Conservation (phyloP, 2,888 invertebrate species). For the Germaria angustata region DNA sequence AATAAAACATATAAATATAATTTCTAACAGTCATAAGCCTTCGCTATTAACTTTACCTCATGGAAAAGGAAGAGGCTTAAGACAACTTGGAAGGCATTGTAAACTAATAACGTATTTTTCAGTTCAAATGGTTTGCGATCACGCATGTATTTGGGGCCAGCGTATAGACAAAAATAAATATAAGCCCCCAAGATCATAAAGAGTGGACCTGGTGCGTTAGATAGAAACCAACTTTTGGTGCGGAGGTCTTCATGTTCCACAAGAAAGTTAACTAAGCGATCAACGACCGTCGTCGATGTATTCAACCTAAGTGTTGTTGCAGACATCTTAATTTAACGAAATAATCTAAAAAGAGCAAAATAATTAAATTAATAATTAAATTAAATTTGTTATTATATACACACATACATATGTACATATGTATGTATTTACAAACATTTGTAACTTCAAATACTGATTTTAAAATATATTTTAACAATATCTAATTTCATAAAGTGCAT, state of each 20-base stretch:
- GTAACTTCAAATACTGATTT: too few relatives aligned
- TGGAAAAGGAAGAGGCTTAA: constrained; percentile 89
- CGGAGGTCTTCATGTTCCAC: constrained; percentile 80
- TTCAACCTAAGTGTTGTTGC: constrained; percentile 72
- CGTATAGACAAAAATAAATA: constrained; percentile 86
- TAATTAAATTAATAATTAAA: too few relatives aligned
- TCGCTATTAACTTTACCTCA: constrained; percentile 81
- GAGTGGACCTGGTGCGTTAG: constrained; percentile 86
- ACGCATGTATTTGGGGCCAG: constrained; percentile 94
- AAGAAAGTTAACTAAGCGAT: constrained; percentile 79
- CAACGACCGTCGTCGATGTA: constrained; percentile 77
- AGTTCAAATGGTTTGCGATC: constrained; percentile 91
- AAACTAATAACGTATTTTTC: constrained; percentile 88
- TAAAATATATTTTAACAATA: too few relatives aligned
- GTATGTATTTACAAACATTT: not conserved
- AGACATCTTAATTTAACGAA: constrained; percentile 71
- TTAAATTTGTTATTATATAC: not conserved
- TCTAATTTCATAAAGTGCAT: too few relatives aligned
- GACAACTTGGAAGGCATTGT: constrained; percentile 93
- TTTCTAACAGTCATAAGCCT: not conserved
- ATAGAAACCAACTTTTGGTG: constrained; percentile 85
- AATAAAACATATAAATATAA: not conserved
- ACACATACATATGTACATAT: not conserved
- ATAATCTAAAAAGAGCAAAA: not conserved
- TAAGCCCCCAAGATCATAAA: constrained; percentile 85